These are phyloP conservation scores for Brachionus koreanus DNA, from an alignment of 1,140 invertebrate species.

Conservation along the genomic window DNA sequence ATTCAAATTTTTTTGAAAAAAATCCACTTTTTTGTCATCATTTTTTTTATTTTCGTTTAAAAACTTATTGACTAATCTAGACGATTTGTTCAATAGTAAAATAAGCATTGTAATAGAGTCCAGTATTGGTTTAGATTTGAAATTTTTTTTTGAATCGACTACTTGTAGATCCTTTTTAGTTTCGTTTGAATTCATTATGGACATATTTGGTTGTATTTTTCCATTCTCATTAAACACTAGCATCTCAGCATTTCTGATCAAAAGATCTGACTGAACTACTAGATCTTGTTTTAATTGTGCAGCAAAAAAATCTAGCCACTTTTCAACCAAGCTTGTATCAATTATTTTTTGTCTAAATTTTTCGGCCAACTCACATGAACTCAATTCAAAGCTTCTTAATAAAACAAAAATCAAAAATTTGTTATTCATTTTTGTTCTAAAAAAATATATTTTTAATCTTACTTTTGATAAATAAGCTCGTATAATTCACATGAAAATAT, in stretches of 20 bases:
- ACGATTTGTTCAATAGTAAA: constrained; percentile 7
- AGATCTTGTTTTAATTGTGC: constrained; percentile 8
- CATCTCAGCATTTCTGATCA: neutral
- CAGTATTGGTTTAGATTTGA: constrained; percentile 3
- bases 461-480: constrained; percentile 19
- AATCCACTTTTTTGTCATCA: neutral
- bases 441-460: too few species aligned
- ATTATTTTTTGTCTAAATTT: constrained; percentile 14
- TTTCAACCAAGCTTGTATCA: constrained; percentile 2
- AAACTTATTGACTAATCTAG: neutral
- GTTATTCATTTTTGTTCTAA: neutral
- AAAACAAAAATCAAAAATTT: neutral
- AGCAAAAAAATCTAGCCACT: constrained; percentile 20
- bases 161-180: neutral
- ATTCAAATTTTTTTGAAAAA: neutral
- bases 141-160: neutral
- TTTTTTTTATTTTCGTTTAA: neutral
- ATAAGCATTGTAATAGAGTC: constrained; percentile 21
- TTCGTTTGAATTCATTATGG: neutral
- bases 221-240: neutral
- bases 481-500: constrained; percentile 22
- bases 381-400: neutral
- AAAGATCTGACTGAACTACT: neutral
- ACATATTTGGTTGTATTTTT: neutral
- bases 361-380: neutral